Conservation (phyloP, 2,113 vertebrate species). For the Corapipo altera region DNA sequence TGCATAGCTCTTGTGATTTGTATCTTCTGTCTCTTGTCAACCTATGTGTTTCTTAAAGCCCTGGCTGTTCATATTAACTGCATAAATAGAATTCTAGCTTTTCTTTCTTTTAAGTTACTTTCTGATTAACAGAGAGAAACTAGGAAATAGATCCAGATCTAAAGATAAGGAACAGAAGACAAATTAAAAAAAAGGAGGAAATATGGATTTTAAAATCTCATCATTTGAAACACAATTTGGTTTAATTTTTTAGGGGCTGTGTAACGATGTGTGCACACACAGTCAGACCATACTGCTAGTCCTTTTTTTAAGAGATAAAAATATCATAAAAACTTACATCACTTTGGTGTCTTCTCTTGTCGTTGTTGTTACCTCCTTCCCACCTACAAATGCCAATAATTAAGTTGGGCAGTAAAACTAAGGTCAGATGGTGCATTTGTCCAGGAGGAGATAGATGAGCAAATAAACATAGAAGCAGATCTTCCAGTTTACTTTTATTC, state of each 20-base stretch:
- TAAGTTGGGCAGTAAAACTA: background rate
- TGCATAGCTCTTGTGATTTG: background rate
- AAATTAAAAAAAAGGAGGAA: background rate
- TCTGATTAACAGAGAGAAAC: background rate
- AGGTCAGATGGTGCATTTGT: background rate
- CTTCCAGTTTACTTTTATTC: background rate
- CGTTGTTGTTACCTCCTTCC: background rate
- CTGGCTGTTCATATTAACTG: background rate
- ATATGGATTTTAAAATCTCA: background rate
- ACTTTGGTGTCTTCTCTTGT: background rate
- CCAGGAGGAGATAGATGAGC: background rate
- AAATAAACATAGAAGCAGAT: background rate
- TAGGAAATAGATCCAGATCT: background rate
- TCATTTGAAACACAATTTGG: background rate
- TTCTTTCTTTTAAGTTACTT: background rate
- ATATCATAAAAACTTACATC: background rate
- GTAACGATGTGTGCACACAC: accelerated
- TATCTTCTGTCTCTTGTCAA: background rate
- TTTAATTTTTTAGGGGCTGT: background rate
- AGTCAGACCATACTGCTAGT: background rate
- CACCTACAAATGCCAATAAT: background rate
- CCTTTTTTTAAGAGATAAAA: background rate
- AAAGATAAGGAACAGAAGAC: background rate
- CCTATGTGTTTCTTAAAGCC: background rate
- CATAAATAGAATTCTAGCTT: background rate